Percentiles rank a stretch among this genome's conserved stretches.
Evolutionary conservation across 2,113 vertebrate species (phyloP).

Genomic region (Mustela nigripes): DNA sequence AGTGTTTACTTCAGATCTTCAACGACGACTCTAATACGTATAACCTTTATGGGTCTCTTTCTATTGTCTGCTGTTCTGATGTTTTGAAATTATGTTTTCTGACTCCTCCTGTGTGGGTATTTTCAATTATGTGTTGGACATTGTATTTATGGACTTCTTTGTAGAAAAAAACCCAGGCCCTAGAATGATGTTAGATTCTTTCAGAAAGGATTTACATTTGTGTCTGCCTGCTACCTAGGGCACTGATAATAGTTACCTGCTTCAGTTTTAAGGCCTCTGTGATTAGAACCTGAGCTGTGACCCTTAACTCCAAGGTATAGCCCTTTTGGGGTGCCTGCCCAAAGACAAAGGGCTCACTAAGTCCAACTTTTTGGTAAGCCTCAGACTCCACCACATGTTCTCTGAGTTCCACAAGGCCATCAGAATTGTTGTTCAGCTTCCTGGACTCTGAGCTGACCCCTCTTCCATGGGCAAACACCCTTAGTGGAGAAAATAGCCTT

Average conservation of each 20-base stretch:
- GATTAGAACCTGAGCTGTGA: neutral
- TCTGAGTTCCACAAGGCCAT: neutral
- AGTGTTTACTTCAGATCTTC: conserved; percentile 24
- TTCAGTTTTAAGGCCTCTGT: neutral
- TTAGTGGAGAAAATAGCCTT: neutral
- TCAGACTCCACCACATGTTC: neutral
- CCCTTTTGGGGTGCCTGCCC: neutral
- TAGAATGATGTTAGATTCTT: neutral
- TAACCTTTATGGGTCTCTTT: neutral
- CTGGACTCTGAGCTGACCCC: neutral
- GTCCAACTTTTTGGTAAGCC: neutral
- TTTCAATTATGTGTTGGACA: conserved; percentile 26
- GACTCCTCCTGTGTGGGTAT: neutral
- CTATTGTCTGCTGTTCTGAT: conserved; percentile 14
- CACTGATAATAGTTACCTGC: neutral
- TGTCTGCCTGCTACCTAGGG: neutral
- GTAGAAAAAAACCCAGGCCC: neutral
- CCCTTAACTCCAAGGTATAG: neutral
- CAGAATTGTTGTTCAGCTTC: neutral
- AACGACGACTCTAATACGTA: neutral
- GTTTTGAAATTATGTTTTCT: neutral
- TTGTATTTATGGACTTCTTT: neutral
- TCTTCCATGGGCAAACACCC: neutral
- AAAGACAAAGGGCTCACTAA: neutral
- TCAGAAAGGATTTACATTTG: neutral